Evolutionary conservation across 2,888 invertebrate species (phyloP).

Genomic region (Ornithoptera alexandrae): DNA sequence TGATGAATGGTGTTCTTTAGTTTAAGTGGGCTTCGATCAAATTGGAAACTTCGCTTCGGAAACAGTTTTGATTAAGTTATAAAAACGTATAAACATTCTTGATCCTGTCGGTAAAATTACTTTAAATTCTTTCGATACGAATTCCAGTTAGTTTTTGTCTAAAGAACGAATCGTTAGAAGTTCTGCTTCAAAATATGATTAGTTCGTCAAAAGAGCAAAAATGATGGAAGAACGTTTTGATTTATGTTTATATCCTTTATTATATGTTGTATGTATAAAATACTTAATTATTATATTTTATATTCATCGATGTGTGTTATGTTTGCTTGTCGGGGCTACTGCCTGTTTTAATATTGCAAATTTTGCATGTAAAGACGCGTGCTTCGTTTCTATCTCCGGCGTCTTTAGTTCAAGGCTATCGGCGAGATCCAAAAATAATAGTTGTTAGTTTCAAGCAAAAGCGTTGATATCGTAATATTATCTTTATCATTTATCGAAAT

Average conservation of each 20-base stretch:
- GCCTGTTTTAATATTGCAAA: not conserved
- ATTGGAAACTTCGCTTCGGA: not conserved
- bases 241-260: too few relatives aligned
- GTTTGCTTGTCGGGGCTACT: not conserved
- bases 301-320: not conserved
- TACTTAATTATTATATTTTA: not conserved
- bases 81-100: not conserved
- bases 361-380: not conserved
- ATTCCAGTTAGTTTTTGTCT: too few relatives aligned
- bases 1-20: slow-evolving; percentile 1
- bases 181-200: too few relatives aligned
- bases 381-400: not conserved
- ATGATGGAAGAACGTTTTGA: too few relatives aligned
- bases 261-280: too few relatives aligned
- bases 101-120: too few relatives aligned
- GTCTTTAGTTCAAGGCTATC: not conserved
- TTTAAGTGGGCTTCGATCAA: not conserved
- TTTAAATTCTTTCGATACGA: too few relatives aligned
- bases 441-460: not conserved
- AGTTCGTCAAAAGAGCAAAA: too few relatives aligned
- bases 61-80: not conserved
- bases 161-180: too few relatives aligned
- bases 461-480: not conserved
- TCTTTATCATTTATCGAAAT: not conserved
- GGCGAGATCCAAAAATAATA: not conserved